A percentile compares a stretch with the other conserved stretches of the same genome.
phyloP scores from a whole-genome alignment of 2,797 vertebrate genomes.

The Scolopax rusticola region DNA sequence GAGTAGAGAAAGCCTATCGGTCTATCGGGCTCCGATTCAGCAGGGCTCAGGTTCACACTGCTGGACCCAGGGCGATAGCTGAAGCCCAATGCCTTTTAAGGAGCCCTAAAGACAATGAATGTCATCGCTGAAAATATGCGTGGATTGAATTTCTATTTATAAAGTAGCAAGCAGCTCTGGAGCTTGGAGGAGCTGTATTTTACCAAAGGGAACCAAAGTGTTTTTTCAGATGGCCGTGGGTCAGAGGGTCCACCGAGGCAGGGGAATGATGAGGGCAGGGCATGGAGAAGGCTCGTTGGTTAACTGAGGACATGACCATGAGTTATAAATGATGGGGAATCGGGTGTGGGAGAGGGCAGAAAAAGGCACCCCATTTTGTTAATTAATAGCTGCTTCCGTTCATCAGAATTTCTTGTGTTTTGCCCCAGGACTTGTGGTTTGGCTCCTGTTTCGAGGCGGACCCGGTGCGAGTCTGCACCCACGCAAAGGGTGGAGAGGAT shows the following conservation, averaged over 20 bases:
- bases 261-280: not conserved
- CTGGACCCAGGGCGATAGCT: not conserved
- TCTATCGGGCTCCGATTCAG: not conserved
- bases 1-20: not conserved
- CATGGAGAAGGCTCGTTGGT: not conserved
- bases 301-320: not conserved
- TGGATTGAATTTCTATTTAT: slow-evolving; percentile 80
- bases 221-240: not conserved
- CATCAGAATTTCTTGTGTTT: not conserved
- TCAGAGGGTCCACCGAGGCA: not conserved
- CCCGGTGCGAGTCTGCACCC: not conserved
- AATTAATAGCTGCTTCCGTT: not conserved
- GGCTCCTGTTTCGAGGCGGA: not conserved
- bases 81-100: slow-evolving; percentile 81
- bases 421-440: not conserved
- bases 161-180: slow-evolving; percentile 38
- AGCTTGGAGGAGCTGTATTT: not conserved
- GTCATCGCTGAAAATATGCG: slow-evolving; percentile 76
- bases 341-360: not conserved
- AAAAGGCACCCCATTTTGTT: not conserved
- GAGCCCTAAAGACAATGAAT: slow-evolving; percentile 81
- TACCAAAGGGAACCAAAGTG: not conserved
- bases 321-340: not conserved
- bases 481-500: not conserved
- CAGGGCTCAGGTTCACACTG: not conserved